phyloP scores from a whole-genome alignment of 2,113 vertebrate species.

The Limanda limanda region DNA sequence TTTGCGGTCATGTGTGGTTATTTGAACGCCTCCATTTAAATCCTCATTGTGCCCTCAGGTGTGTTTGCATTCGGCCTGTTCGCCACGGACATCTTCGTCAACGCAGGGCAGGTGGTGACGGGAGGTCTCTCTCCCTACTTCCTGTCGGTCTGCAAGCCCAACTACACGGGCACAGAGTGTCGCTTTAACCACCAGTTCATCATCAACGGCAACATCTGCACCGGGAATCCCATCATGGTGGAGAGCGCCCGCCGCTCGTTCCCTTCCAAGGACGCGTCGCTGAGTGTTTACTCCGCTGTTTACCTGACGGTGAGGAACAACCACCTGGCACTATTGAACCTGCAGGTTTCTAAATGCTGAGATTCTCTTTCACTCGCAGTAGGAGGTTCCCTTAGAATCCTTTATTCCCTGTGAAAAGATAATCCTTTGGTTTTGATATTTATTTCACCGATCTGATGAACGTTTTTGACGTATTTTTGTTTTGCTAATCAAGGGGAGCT shows the following conservation, averaged over 20 bases:
- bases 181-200: conserved; percentile 91
- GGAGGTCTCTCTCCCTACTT: conserved; percentile 96
- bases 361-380: not conserved
- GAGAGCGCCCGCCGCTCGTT: conserved; percentile 94
- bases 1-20: too few species aligned
- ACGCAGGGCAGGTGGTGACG: conserved; percentile 96
- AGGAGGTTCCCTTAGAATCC: conserved; percentile 14
- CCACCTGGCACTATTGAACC: too few species aligned
- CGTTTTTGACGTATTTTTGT: conserved; percentile 31
- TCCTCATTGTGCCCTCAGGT: conserved; percentile 77
- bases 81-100: conserved; percentile 99
- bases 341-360: not conserved
- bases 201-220: conserved; percentile 93
- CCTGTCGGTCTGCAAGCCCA: conserved; percentile 96
- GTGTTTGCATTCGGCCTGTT: conserved; percentile 99
- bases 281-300: conserved; percentile 96
- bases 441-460: conserved; percentile 40
- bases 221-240: conserved; percentile 88
- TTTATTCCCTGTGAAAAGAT: conserved; percentile 35
- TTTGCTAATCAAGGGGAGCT: not conserved
- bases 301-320: conserved; percentile 90
- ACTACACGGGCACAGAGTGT: conserved; percentile 94
- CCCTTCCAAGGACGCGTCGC: conserved; percentile 96
- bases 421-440: conserved; percentile 3
- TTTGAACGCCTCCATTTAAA: too few species aligned